Evolutionary conservation across 2,113 vertebrate species (phyloP), one percentile per base, ranked within the genome.

Genomic region (Rynchops niger): DNA sequence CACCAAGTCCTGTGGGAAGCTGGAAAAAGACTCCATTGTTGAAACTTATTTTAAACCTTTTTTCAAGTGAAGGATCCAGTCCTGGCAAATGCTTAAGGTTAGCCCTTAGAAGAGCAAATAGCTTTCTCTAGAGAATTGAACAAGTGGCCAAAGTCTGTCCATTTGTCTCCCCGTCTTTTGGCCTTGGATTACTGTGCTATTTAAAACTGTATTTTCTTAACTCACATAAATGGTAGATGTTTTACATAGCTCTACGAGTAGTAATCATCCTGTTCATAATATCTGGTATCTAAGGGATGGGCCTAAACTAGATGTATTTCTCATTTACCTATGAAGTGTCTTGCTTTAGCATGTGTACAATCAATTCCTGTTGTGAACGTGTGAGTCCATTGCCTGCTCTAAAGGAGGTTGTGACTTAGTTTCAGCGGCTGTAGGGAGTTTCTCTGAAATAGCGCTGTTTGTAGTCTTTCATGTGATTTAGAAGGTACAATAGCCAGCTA

Each of bases 381-480:
- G 32, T 88, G 73, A 84, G 76, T 86, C 69, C 17, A 4, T 59
- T 88, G 82, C 82, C 83, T 90, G 55, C 78, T 72, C 26, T 88
- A 58, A 70, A 6, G 2, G 45, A 93, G 71, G 61, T 50, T 55
- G 88, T 59, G 89, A 40, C 58, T 90, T 88, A 66, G 42, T 89
- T 82, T 77, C 81, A 88, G 95, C 94, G 88, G 6, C 53, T 7
- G 5, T 96, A 69, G 83, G 63, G 56, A 72, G 45, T 86, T 78
- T 74, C 76, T 86, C 85, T 93, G 92, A 93, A 93, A 59, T 85
- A 91, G 17, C 52, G 14, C 42, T 87, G 13, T 58, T 70, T n/a
- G 29, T 85, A 88, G 80, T 84, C 86, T 63, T 63, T 72, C 45
- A 7, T 95, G 81, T 91, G 79, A 55, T 69, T 94, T 91, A 94